phyloP scores from a whole-genome alignment of 2,113 vertebrate species.

The Erinaceus europaeus region DNA sequence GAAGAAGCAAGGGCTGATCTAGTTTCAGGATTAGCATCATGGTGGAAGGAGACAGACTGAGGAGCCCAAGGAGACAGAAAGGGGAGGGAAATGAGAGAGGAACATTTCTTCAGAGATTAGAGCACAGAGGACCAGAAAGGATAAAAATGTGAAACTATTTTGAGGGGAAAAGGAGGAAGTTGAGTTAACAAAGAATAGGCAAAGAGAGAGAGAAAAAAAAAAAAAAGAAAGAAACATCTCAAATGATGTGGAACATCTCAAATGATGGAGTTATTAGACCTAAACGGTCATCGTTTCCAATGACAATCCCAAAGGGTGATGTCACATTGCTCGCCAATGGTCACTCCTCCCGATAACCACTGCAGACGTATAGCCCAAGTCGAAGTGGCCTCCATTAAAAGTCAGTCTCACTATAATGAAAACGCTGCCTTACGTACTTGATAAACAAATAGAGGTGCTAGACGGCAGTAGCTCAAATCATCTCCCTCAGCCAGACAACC shows the following conservation, averaged over 20 bases:
- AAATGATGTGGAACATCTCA: too few relatives aligned
- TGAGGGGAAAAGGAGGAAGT: conserved; percentile 40
- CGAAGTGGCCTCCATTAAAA: not conserved
- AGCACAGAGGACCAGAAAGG: not conserved
- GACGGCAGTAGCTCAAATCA: too few relatives aligned
- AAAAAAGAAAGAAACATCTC: too few relatives aligned
- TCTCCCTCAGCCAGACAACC: too few relatives aligned
- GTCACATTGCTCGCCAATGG: too few relatives aligned
- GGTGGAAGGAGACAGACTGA: not conserved
- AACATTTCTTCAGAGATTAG: not conserved
- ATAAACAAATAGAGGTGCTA: not conserved
- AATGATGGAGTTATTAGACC: not conserved
- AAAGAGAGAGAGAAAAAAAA: too few relatives aligned
- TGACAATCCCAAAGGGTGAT: too few relatives aligned
- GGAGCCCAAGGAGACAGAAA: not conserved
- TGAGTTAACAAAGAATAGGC: not conserved
- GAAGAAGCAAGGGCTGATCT: fast-evolving
- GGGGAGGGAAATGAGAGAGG: not conserved
- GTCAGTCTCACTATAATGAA: not conserved
- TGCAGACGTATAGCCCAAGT: not conserved
- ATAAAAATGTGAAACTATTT: not conserved
- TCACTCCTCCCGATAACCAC: not conserved
- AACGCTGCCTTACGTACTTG: not conserved
- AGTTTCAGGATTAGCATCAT: not conserved
- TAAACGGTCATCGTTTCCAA: conserved; percentile 12